These are phyloP conservation scores for Euwallacea similis DNA, from an alignment of 1,140 invertebrate species.

Conservation along the genomic window DNA sequence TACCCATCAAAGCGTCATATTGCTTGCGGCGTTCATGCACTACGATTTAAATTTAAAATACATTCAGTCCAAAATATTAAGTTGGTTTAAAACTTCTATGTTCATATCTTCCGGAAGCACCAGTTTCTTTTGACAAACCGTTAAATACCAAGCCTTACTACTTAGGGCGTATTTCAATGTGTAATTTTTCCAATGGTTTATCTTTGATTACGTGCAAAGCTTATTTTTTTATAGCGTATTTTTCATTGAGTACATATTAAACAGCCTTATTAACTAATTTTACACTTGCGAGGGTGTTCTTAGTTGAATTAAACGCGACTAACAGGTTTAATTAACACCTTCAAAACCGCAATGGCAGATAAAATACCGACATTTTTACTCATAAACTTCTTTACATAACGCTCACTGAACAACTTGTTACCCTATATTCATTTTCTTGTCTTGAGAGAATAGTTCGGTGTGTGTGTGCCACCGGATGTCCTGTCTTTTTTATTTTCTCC, in stretches of 20 bases:
- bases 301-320: too few species aligned
- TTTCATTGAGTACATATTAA: too few species aligned
- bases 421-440: constrained; percentile 34
- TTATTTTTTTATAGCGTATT: too few species aligned
- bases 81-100: constrained; percentile 24
- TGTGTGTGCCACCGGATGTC: constrained; percentile 48
- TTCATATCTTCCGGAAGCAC: neutral
- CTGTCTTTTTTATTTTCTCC: constrained; percentile 48
- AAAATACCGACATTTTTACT: neutral
- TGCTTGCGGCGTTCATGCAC: constrained; percentile 26
- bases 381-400: neutral
- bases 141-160: too few species aligned
- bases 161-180: too few species aligned
- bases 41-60: constrained; percentile 24
- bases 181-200: too few species aligned
- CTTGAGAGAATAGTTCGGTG: constrained; percentile 26
- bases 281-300: too few species aligned
- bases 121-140: neutral
- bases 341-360: neutral
- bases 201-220: too few species aligned
- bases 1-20: constrained; percentile 30
- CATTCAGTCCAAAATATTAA: constrained; percentile 9
- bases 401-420: constrained; percentile 40
- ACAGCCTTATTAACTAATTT: too few species aligned
- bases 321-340: too few species aligned